phyloP scores from a whole-genome alignment of 2,113 vertebrate species.

The Nansenia antarctica region DNA sequence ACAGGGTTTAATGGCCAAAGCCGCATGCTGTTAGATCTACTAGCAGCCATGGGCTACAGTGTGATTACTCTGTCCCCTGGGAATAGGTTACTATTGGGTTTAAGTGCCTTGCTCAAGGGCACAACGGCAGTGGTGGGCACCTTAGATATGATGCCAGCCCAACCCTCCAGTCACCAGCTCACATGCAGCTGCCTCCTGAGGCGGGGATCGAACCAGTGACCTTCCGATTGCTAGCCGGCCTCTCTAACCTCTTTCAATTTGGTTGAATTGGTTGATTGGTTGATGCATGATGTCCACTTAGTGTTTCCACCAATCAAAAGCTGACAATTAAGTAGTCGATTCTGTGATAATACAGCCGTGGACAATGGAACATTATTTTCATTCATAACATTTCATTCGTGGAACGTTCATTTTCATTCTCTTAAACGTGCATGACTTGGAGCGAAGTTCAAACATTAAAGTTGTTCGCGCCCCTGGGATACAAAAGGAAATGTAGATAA shows the following conservation, averaged over 20 bases:
- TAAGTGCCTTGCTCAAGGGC: no score
- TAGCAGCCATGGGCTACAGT: not conserved
- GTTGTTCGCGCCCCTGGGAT: conserved; percentile 54
- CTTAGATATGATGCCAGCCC: no score
- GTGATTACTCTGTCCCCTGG: no score
- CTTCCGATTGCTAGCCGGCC: no score
- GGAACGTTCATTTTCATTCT: conserved; percentile 47
- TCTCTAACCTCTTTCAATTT: no score
- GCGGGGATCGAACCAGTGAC: no score
- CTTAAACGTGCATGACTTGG: conserved; percentile 57
- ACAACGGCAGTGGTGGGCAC: no score
- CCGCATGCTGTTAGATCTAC: not conserved
- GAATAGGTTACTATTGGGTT: no score
- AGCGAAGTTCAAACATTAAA: conserved; percentile 51
- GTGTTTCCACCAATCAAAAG: not conserved
- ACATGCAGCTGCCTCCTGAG: no score
- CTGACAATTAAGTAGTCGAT: not conserved
- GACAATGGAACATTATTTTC: not conserved
- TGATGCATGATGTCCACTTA: not conserved
- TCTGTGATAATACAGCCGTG: not conserved
- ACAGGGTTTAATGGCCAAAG: not conserved
- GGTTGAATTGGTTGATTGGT: no score
- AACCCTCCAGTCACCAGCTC: no score
- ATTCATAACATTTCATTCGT: conserved; percentile 39
- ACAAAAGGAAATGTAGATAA: conserved; percentile 52